phyloP scores from a whole-genome alignment of 2,113 vertebrate species.

The Takifugu bimaculatus region DNA sequence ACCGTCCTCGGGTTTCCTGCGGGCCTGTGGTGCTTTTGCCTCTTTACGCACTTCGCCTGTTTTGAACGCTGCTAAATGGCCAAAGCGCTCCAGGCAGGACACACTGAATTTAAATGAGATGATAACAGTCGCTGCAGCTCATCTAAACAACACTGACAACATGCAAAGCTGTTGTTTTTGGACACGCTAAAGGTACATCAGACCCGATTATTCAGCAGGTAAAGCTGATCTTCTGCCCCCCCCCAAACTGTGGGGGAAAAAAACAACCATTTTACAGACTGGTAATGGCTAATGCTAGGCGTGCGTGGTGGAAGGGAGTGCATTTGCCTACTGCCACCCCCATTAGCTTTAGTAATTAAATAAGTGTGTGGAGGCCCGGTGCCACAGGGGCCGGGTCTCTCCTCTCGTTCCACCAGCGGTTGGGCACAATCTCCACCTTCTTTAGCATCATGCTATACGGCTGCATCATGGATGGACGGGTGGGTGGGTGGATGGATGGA shows the following conservation, averaged over 20 bases:
- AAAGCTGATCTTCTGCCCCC: no score
- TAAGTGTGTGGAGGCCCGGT: no score
- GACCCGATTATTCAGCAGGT: neutral
- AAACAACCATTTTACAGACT: neutral
- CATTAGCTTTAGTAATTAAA: no score
- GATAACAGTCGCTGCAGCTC: neutral
- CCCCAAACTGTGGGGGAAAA: no score
- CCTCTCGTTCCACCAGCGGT: no score
- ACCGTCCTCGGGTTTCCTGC: neutral
- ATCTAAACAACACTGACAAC: neutral
- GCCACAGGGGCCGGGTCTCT: no score
- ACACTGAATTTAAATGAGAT: conserved; percentile 33
- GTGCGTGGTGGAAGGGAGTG: no score
- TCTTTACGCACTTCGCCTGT: conserved; percentile 38
- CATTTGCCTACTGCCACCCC: no score
- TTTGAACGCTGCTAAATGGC: conserved; percentile 39
- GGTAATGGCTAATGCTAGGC: neutral
- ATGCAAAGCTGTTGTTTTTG: neutral
- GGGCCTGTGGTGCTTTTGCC: conserved; percentile 1
- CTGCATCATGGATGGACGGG: no score
- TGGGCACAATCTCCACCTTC: no score
- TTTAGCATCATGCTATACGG: no score
- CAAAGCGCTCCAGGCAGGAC: conserved; percentile 20
- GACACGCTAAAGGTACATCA: neutral
- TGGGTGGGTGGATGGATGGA: no score